Evolutionary conservation across 2,113 vertebrate species (phyloP).

Genomic region (Gobiocypris rarus): DNA sequence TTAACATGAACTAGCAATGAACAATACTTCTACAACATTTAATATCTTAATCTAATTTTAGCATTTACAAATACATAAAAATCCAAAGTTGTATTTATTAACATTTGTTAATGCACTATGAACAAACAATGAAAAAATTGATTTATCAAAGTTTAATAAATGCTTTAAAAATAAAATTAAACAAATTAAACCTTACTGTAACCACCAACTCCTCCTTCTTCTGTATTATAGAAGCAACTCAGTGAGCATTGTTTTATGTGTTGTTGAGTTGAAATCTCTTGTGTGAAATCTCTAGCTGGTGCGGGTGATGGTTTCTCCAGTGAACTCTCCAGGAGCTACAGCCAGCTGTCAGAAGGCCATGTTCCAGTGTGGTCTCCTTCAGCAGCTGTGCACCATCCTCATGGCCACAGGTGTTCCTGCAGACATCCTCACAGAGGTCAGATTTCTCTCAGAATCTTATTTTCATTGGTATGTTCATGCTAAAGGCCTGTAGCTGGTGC

Average conservation of each 20-base stretch:
- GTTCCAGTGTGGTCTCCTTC: conserved; percentile 92
- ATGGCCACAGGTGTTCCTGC: conserved; percentile 97
- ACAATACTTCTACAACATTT: no score
- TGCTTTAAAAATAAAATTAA: no score
- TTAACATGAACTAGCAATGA: no score
- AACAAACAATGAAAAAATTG: no score
- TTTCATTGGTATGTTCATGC: background rate
- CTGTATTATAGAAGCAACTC: background rate
- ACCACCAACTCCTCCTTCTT: no score
- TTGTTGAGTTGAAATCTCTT: conserved; percentile 2
- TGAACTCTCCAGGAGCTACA: conserved; percentile 92
- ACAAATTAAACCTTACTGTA: no score
- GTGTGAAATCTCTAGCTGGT: no score
- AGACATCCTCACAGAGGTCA: conserved; percentile 95
- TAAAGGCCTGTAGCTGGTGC: background rate
- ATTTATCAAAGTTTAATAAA: no score
- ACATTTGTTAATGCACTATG: no score
- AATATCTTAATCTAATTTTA: no score
- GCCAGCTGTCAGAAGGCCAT: conserved; percentile 95
- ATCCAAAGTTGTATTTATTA: no score
- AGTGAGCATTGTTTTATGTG: background rate
- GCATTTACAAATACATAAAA: no score
- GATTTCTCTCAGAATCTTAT: background rate
- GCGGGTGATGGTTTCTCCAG: conserved; percentile 92
- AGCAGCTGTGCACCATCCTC: conserved; percentile 95